phyloP scores from a whole-genome alignment of 2,113 vertebrate genomes.

The Furnarius figulus region DNA sequence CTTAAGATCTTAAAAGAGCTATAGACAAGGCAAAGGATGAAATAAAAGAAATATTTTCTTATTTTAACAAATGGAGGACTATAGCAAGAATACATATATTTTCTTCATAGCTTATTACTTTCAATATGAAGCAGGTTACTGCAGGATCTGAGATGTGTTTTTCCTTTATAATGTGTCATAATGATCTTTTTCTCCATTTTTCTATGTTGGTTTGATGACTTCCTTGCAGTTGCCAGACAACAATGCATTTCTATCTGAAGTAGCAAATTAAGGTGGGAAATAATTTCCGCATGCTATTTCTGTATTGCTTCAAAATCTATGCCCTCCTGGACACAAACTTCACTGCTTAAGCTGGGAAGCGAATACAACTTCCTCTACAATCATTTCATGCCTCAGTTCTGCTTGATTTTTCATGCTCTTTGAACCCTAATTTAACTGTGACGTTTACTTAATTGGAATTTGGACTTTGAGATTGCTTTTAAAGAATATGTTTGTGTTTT shows the following conservation, averaged over 20 bases:
- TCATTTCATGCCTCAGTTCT: constrained; percentile 62
- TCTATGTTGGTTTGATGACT: not conserved
- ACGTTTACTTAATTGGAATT: constrained; percentile 65
- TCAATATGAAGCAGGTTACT: not conserved
- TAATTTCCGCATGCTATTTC: constrained; percentile 2
- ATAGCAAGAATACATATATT: not conserved
- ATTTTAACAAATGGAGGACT: not conserved
- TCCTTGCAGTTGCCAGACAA: not conserved
- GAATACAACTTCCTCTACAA: not conserved
- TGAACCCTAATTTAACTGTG: constrained; percentile 63
- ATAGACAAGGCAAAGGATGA: not conserved
- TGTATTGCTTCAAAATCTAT: not conserved
- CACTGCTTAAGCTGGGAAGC: not conserved
- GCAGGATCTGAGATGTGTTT: not conserved
- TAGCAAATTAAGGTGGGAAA: constrained; percentile 43
- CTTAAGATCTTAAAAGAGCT: not conserved
- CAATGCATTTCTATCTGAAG: not conserved
- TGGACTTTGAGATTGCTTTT: not conserved
- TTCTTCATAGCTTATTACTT: not conserved
- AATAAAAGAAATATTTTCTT: not conserved
- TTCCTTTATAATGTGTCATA: not conserved
- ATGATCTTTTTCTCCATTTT: not conserved
- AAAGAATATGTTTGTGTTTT: constrained; percentile 35
- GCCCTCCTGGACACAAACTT: constrained; percentile 18
- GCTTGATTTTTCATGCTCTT: constrained; percentile 67